A percentile compares a stretch with the other conserved stretches of the same genome.
Evolutionary conservation across 2,113 vertebrate species (phyloP).

Genomic region (Coregonus clupeaformis): DNA sequence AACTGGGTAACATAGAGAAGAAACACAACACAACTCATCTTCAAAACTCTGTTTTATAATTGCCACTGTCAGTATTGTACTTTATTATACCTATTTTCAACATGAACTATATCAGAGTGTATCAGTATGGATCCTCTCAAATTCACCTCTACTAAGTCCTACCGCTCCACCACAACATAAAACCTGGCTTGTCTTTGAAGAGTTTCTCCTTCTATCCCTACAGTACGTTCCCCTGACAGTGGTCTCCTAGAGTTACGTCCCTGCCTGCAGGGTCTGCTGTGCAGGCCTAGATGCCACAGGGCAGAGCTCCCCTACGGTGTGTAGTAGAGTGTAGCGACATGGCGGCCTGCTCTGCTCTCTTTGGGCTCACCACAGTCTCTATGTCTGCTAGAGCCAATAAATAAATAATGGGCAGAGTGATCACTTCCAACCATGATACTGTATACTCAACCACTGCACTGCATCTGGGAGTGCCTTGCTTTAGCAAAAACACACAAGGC

Average conservation of each 20-base stretch:
- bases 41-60: neutral
- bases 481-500: constrained; percentile 15
- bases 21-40: neutral
- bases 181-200: constrained; percentile 1
- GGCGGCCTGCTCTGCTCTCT: constrained; percentile 48
- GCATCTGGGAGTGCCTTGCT: constrained; percentile 65
- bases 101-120: neutral
- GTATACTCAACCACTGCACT: constrained; percentile 60
- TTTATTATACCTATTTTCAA: neutral
- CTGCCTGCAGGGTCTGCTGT: neutral
- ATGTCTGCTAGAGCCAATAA: constrained; percentile 70
- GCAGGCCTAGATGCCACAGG: neutral
- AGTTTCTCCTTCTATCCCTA: constrained; percentile 12
- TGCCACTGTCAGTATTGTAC: neutral
- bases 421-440: constrained; percentile 69
- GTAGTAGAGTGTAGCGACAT: constrained; percentile 44
- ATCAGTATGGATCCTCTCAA: neutral
- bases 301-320: too few species aligned
- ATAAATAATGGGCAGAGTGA: constrained; percentile 72
- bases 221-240: neutral
- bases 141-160: neutral
- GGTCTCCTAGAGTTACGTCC: constrained; percentile 7
- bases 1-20: constrained; percentile 26
- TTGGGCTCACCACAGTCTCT: constrained; percentile 70
- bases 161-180: too few species aligned